These are phyloP conservation scores for Enteromius thamalakanensis DNA, from an alignment of 2,797 vertebrate species.

Conservation along the genomic window DNA sequence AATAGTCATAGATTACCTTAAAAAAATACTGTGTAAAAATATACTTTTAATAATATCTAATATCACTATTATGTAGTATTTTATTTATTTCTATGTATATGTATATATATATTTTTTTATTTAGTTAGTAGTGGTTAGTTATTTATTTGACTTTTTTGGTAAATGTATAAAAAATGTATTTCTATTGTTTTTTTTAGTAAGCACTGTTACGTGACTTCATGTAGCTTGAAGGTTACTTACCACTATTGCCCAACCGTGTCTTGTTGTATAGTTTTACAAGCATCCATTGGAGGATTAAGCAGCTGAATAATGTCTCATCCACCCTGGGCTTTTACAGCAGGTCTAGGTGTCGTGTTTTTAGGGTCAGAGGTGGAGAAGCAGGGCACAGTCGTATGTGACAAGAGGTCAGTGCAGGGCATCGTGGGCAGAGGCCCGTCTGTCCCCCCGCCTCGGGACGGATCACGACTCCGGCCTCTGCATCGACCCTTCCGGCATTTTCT, in stretches of 20 bases:
- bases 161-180: not conserved
- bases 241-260: constrained; percentile 58
- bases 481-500: constrained; percentile 72
- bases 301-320: not conserved
- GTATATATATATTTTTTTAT: too few species aligned
- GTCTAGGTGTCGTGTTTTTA: constrained; percentile 63
- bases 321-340: constrained; percentile 32
- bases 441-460: constrained; percentile 62
- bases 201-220: not conserved
- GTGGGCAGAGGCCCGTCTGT: constrained; percentile 68
- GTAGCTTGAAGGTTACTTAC: not conserved
- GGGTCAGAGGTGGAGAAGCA: constrained; percentile 50
- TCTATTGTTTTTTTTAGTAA: not conserved
- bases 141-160: not conserved
- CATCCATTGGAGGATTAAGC: not conserved
- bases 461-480: constrained; percentile 60
- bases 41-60: not conserved
- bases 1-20: not conserved
- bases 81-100: not conserved
- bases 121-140: too few species aligned
- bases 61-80: not conserved
- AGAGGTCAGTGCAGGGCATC: constrained; percentile 71
- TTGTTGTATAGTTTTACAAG: constrained; percentile 24
- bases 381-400: constrained; percentile 62
- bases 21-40: not conserved